Base-by-base conservation (phyloP, 1,140 invertebrate genomes). In the Heterodera carotae region DNA sequence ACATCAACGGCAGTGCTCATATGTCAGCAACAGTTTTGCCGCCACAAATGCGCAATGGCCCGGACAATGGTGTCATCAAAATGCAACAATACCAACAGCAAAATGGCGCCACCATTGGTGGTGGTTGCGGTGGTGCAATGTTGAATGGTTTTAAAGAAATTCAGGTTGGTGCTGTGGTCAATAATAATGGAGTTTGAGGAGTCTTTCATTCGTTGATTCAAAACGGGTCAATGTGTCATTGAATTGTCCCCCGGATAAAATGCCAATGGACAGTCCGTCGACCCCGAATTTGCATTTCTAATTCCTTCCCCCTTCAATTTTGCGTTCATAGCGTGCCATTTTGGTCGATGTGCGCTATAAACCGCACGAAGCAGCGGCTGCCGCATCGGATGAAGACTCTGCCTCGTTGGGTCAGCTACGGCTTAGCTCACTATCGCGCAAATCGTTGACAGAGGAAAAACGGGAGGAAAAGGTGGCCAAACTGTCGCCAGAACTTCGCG, bases 281-380 rank as follows among this genome's bases (percentile, higher is more conserved):
- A n/a, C n/a, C n/a, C 67, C 22, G 12, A 22, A 2, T 33, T 48
- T 43, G n/a, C 18, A 22, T 1, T 15, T 0, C 12, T 56, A 4
- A 71, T 8, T 39, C 18, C 2, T 76, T 4, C 5, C 7, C 67
- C 4, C 15, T n/a, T 75, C 53, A 2, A 2, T 27, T 76, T 71
- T n/a, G n/a, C n/a, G n/a, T n/a, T n/a, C n/a, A n/a, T n/a, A 76
- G 75, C 75, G 75, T 43, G 29, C 39, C 27, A 79, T 76, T 1
- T n/a, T 76, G 67, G 0, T 36, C 22, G 75, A 76, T 76, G 76
- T 76, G 27, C 75, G 76, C 76, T 76, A 76, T 31, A 76, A 76
- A 29, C 5, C 69, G 29, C 25, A 48, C 22, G 75, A 76, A 18
- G 33, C 43, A 6, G 43, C 34, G 2, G 18, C 12, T 18, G 48